A percentile compares a stretch with the other conserved stretches of the same genome.
Evolutionary conservation across 2,797 vertebrate genomes (phyloP).

Genomic region (Sciaenops ocellatus): DNA sequence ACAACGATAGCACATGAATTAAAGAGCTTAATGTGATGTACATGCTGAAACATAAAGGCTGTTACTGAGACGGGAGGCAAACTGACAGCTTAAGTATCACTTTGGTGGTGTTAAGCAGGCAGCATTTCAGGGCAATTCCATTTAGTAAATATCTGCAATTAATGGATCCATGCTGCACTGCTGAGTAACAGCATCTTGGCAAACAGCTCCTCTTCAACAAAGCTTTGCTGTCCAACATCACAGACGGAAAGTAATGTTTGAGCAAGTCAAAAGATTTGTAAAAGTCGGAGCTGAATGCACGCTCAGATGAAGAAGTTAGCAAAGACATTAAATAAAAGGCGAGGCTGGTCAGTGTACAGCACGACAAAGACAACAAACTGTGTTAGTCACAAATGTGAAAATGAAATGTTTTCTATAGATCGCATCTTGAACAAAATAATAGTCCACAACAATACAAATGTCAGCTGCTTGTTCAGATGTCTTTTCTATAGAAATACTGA

Average conservation of each 20-base stretch:
- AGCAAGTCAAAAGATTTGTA: slow-evolving; percentile 37
- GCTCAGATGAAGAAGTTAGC: background rate
- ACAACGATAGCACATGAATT: slow-evolving; percentile 56
- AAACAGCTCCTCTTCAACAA: slow-evolving; percentile 39
- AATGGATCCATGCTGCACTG: slow-evolving; percentile 28
- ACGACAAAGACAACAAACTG: slow-evolving; percentile 8
- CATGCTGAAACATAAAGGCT: slow-evolving; percentile 30
- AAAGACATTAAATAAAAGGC: background rate
- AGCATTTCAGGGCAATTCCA: slow-evolving; percentile 45
- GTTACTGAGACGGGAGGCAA: slow-evolving; percentile 34
- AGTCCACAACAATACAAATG: background rate
- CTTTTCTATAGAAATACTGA: slow-evolving; percentile 61
- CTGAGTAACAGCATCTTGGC: slow-evolving; percentile 40
- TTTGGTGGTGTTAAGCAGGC: slow-evolving; percentile 36
- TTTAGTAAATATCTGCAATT: slow-evolving; percentile 50
- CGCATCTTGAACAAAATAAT: slow-evolving; percentile 43
- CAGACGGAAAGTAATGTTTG: slow-evolving; percentile 12
- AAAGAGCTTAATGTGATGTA: slow-evolving; percentile 26
- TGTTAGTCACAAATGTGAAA: slow-evolving; percentile 16
- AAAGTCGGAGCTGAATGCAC: slow-evolving; percentile 1
- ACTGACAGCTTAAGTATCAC: slow-evolving; percentile 44
- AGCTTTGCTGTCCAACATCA: slow-evolving; percentile 32
- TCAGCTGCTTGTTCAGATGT: slow-evolving; percentile 43
- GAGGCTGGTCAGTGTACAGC: slow-evolving; percentile 9
- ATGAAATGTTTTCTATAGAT: slow-evolving; percentile 41